Evolutionary conservation across 2,888 invertebrate genomes (phyloP), one percentile per base, ranked within the genome.

Genomic region (Gastracanthus pulcherrimus): DNA sequence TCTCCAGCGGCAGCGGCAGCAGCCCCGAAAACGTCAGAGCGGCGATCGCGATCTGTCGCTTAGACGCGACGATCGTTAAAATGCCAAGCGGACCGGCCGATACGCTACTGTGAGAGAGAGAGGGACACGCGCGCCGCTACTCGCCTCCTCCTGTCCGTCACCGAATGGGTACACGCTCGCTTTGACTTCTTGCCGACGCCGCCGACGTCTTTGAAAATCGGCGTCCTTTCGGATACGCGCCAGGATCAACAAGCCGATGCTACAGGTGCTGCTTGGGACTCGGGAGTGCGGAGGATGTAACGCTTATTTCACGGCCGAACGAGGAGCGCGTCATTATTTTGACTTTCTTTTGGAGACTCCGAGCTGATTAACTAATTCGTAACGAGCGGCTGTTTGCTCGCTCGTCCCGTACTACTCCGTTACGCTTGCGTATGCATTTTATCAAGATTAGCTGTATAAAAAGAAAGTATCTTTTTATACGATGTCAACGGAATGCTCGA

Each of bases 21-120:
- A 62, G 84, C 78, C 82, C 86, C 87, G 83, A 88, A 89, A 89
- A 87, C 88, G 88, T 90, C 90, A 89, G 86, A 81, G 84, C 74
- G 45, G 7, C 48, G 71, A 81, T 81, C 77, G 84, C 86, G 87
- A 90, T 88, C 87, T 88, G 87, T 88, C 87, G 87, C 87, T 86
- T 86, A 85, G 85, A 85, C 82, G 83, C 82, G 83, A 82, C 84
- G 88, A 89, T 90, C 90, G 89, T 91, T 91, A 90, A 91, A 90
- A 90, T 89, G 86, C 89, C 89, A 84, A 80, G 72, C 26, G 36
- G 26, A 31, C 38, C 0, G 19, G 26, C 79, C 84, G 86, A 86
- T 87, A 83, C 86, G 86, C 86, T 84, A 86, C 86, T 84, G 86
- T 38, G 51, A 41, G 79, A 51, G 36, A 26, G 9, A 19, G 62